These are phyloP conservation scores for Diplodus sargus DNA, from an alignment of 2,797 vertebrate species.

Conservation along the genomic window DNA sequence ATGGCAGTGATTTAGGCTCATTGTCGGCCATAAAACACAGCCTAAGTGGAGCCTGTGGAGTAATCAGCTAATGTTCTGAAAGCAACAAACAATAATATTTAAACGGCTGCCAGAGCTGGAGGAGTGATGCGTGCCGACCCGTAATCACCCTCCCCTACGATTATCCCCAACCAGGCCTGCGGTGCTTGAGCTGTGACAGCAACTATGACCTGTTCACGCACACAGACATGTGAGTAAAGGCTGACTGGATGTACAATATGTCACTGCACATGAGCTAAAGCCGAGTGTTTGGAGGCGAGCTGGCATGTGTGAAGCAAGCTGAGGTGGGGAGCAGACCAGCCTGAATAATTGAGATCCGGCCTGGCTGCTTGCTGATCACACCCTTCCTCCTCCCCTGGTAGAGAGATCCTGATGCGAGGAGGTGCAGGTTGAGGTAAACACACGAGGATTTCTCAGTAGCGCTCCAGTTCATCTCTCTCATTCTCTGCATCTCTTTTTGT, in stretches of 20 bases:
- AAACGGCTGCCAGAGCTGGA: constrained; percentile 55
- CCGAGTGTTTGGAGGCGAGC: constrained; percentile 23
- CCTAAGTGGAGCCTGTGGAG: constrained; percentile 65
- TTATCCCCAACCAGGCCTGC: not conserved
- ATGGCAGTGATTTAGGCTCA: constrained; percentile 67
- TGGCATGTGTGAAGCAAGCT: constrained; percentile 38
- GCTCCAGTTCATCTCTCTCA: not conserved
- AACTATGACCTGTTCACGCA: constrained; percentile 43
- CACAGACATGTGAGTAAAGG: constrained; percentile 31
- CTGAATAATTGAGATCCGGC: constrained; percentile 67
- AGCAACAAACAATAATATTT: constrained; percentile 67
- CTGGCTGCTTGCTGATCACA: constrained; percentile 54
- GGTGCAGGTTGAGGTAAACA: constrained; percentile 45
- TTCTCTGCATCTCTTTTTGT: constrained; percentile 7
- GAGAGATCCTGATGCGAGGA: constrained; percentile 43
- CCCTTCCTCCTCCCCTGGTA: constrained; percentile 37
- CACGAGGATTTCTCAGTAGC: constrained; percentile 14
- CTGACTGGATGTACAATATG: constrained; percentile 15
- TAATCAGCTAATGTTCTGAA: constrained; percentile 74
- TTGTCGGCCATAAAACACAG: constrained; percentile 65
- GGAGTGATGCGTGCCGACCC: constrained; percentile 31
- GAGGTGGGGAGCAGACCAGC: constrained; percentile 49
- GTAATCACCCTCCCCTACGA: constrained; percentile 26
- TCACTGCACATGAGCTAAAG: constrained; percentile 16
- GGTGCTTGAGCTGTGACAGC: constrained; percentile 35